Evolutionary conservation across 1,140 invertebrate genomes (phyloP), one percentile per base, ranked within the genome.

Genomic region (Radopholus similis): DNA sequence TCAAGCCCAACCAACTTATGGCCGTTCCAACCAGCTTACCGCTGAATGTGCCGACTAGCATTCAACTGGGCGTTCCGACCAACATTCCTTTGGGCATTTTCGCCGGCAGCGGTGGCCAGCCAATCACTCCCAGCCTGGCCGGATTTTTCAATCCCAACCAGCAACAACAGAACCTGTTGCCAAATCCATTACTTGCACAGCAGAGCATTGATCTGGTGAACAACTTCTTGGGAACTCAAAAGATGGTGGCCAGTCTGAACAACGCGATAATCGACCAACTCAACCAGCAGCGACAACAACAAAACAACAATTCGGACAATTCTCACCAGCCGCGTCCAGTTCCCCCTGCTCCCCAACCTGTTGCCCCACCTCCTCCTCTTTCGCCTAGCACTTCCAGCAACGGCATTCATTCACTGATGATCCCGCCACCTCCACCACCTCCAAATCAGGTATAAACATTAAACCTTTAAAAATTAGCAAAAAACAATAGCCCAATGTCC

Each of bases 371-470:
- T 4, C 56, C 56, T 4, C 56, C 56, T n/a, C 28, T 58, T 40
- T 40, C 38, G 28, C n/a, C 58, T 21, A 44, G 13, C 2, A 40
- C 28, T 42, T 34, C 18, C 8, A n/a, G 4, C 23, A 21, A 60
- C 30, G 34, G 32, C 34, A 23, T 4, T 54, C 15, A 21, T 54
- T 21, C 42, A 23, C 18, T 62, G 21, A 40, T 62, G 59, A 42
- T 62, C 18, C 59, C 59, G 11, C 63, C 51, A 15, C 63, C 63
- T 5, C 63, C 63, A 1, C 63, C 63, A 15, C 58, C 51, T 23
- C 38, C 38, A 8, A 56, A 15, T 56, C 26, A 8, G 5, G 42
- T 9, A n/a, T 49, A 5, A 49, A 5, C 13, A n/a, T n/a, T n/a
- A n/a, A n/a, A n/a, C n/a, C n/a, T n/a, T n/a, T n/a, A n/a, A n/a